Percentiles rank a stretch among this genome's conserved stretches.
phyloP scores from a whole-genome alignment of 2,113 vertebrate species.

The Platichthys stellatus region DNA sequence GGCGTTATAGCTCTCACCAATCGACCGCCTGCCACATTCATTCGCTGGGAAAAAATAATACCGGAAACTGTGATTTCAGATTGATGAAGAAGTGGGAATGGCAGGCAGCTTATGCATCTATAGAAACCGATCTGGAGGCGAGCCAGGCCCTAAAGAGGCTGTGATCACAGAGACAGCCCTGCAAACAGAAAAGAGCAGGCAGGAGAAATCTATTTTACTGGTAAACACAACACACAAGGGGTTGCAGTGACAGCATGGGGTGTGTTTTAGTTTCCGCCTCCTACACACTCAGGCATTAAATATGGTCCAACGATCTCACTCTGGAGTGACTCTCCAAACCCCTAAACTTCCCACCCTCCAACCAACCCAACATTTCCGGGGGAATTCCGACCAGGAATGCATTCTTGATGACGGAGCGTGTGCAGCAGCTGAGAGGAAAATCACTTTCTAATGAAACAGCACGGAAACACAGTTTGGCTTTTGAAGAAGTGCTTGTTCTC shows the following conservation, averaged over 20 bases:
- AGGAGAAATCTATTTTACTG: conserved; percentile 54
- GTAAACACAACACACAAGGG: conserved; percentile 64
- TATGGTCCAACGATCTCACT: conserved; percentile 73
- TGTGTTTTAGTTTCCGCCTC: conserved; percentile 74
- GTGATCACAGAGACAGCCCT: conserved; percentile 59
- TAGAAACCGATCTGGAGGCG: conserved; percentile 44
- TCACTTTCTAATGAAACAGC: conserved; percentile 58
- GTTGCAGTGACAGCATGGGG: conserved; percentile 69
- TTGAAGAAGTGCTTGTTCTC: conserved; percentile 18
- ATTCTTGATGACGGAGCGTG: conserved; percentile 72
- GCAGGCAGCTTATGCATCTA: conserved; percentile 43
- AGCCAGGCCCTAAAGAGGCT: conserved; percentile 61
- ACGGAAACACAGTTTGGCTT: conserved; percentile 31
- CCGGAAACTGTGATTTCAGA: conserved; percentile 32
- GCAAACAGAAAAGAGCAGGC: conserved; percentile 32
- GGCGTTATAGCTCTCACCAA: conserved; percentile 27
- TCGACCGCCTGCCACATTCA: conserved; percentile 31
- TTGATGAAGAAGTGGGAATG: conserved; percentile 28
- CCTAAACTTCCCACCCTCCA: conserved; percentile 51
- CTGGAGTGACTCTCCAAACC: conserved; percentile 64
- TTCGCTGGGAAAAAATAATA: conserved; percentile 21
- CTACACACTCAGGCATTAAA: conserved; percentile 73
- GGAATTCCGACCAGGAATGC: conserved; percentile 75
- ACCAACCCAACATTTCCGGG: conserved; percentile 71
- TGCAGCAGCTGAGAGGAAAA: conserved; percentile 72